Conservation (phyloP, 2,888 invertebrate genomes). For the Drosophila monieri region DNA sequence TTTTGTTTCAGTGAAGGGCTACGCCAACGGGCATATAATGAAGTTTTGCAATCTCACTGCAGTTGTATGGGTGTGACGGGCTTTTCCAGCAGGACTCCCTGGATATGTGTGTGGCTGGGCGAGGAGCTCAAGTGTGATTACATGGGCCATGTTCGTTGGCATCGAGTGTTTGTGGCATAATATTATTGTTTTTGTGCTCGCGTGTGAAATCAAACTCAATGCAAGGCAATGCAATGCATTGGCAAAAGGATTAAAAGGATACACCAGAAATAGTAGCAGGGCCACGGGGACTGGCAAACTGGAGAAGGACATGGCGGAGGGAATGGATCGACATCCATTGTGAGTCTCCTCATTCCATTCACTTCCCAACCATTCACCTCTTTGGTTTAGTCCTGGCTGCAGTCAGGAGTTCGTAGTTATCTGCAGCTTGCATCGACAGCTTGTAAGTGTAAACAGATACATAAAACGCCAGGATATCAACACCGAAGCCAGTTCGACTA, state of each 20-base stretch:
- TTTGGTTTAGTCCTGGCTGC: background rate
- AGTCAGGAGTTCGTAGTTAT: conserved; percentile 19
- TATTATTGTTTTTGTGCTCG: conserved; percentile 80
- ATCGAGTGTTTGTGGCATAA: conserved; percentile 78
- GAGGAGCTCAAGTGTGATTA: conserved; percentile 75
- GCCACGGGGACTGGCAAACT: background rate
- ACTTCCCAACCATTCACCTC: conserved; percentile 1
- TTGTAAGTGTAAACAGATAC: conserved; percentile 75
- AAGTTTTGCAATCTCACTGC: conserved; percentile 76
- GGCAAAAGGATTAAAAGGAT: conserved; percentile 78
- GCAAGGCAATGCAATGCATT: conserved; percentile 74
- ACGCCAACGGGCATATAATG: conserved; percentile 68
- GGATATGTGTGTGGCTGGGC: conserved; percentile 11
- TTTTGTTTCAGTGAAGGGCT: conserved; percentile 6
- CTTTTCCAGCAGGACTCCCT: conserved; percentile 12
- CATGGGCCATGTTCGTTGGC: conserved; percentile 75
- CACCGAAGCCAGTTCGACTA: conserved; percentile 6
- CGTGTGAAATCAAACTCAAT: conserved; percentile 77
- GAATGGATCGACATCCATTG: conserved; percentile 26
- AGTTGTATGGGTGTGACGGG: conserved; percentile 21
- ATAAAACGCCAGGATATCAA: conserved; percentile 40
- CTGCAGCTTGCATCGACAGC: conserved; percentile 48
- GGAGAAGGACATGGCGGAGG: conserved; percentile 38
- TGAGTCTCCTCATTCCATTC: background rate
- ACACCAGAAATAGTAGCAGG: conserved; percentile 35